Evolutionary conservation across 2,888 invertebrate species (phyloP), one percentile per base, ranked within the genome.

Genomic region (Nomada lathburiana): DNA sequence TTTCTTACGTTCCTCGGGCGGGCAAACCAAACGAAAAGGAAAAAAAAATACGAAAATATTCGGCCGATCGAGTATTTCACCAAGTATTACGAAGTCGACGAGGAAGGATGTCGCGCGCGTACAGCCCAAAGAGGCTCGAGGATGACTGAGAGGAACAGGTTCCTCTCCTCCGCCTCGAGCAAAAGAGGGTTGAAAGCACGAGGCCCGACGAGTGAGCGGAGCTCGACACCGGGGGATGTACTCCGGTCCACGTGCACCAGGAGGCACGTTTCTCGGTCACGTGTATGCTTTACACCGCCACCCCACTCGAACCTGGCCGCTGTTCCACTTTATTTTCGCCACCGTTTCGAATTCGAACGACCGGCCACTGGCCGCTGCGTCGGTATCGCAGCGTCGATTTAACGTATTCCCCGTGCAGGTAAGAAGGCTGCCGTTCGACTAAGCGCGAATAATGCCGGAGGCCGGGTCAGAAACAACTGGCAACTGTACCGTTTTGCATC

Each of bases 201-300:
- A 84, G 84, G 82, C 78, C 74, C 72, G 74, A 71, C 77, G 81
- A 73, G 74, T 76, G 80, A 77, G 72, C 64, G 80, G 79, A 75
- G 76, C 68, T 62, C 72, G 80, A 65, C 72, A 69, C 63, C 79
- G 20, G 83, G 88, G 86, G 86, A 79, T 81, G 79, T 77, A 80
- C 60, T 73, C 50, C 29, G 67, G 70, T 91, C 92, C 93, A 93
- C 93, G 93, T 93, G 93, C 92, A 88, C 84, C 87, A 80, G 84
- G 76, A 85, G 91, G 93, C 93, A 93, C 93, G 93, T 93, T 93
- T 86, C 88, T 80, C 77, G 86, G 90, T 93, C 93, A 93, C 93
- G 93, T 91, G 91, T 89, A 83, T 63, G 55, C 70, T 68, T 44
- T 75, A 72, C 78, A 75, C 80, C 42, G 26, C 62, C 62, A 47